Conservation (phyloP, 2,797 vertebrate species). For the Pitangus sulphuratus region DNA sequence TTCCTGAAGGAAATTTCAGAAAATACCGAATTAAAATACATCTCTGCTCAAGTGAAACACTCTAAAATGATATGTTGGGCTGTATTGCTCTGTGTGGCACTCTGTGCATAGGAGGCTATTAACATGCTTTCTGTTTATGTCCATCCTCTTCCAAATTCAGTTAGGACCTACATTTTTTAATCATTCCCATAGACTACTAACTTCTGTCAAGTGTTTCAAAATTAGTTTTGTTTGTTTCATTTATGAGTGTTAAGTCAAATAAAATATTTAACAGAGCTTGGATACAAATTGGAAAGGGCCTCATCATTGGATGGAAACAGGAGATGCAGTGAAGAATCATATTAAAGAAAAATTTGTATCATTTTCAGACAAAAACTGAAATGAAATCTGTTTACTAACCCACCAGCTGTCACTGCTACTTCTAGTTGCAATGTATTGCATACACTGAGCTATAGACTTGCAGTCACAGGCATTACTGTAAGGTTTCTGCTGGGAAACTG, state of each 20-base stretch:
- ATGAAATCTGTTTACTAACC: slow-evolving; percentile 74
- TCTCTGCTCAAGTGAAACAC: not conserved
- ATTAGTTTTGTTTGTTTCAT: slow-evolving; percentile 53
- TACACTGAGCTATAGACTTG: slow-evolving; percentile 9
- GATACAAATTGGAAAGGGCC: slow-evolving; percentile 59
- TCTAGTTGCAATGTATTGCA: slow-evolving; percentile 38
- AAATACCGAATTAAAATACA: not conserved
- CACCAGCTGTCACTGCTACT: slow-evolving; percentile 75
- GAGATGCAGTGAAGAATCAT: slow-evolving; percentile 57
- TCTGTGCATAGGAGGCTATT: accelerated
- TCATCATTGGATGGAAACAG: slow-evolving; percentile 62
- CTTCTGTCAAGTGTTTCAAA: slow-evolving; percentile 7
- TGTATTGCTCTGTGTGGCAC: not conserved
- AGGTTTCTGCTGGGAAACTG: slow-evolving; percentile 14
- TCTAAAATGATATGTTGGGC: not conserved
- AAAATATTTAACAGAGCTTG: slow-evolving; percentile 62
- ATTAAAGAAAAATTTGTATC: slow-evolving; percentile 72
- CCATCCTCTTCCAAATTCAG: not conserved
- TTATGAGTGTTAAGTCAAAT: slow-evolving; percentile 47
- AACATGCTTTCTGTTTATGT: accelerated
- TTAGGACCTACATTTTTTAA: not conserved
- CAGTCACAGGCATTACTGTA: slow-evolving; percentile 36
- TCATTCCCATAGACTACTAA: not conserved
- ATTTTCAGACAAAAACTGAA: slow-evolving; percentile 74
- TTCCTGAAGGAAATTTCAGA: slow-evolving; percentile 11